phyloP scores from a whole-genome alignment of 2,113 vertebrate genomes.

The Pangasianodon hypophthalmus region DNA sequence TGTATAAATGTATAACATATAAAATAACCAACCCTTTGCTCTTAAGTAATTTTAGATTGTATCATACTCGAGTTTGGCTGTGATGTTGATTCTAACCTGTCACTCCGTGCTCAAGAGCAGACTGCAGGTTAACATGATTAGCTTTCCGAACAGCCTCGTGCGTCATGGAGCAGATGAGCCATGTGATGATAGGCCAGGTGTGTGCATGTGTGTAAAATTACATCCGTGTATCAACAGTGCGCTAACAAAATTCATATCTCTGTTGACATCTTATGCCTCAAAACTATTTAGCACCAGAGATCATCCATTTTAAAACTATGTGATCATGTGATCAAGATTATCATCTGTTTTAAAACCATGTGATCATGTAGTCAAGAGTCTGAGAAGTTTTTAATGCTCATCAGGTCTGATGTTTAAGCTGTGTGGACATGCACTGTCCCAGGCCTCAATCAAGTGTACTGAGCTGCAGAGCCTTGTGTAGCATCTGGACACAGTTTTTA shows the following conservation, averaged over 20 bases:
- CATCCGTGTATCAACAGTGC: not conserved
- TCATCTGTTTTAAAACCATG: not conserved
- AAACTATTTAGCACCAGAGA: not conserved
- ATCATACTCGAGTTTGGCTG: constrained; percentile 9
- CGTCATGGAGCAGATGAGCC: constrained; percentile 67
- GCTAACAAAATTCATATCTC: not conserved
- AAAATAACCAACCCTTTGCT: not conserved
- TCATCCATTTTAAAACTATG: not conserved
- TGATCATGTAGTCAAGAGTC: not conserved
- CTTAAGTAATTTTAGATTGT: not conserved
- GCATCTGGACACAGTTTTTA: constrained; percentile 51
- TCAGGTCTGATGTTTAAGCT: not conserved
- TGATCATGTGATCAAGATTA: not conserved
- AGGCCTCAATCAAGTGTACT: not conserved
- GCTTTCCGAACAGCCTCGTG: constrained; percentile 58
- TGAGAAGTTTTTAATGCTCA: not conserved
- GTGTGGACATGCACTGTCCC: not conserved
- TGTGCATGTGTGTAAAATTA: constrained; percentile 13
- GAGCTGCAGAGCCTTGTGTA: not conserved
- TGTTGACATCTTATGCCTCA: not conserved
- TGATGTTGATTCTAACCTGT: constrained; percentile 41
- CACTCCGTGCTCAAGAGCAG: constrained; percentile 10
- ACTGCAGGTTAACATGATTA: constrained; percentile 60
- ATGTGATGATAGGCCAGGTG: constrained; percentile 43
- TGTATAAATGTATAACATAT: not conserved